Base-by-base conservation (phyloP, 37 sponge, comb jelly and placozoan genomes). In the Beroe forskalii region DNA sequence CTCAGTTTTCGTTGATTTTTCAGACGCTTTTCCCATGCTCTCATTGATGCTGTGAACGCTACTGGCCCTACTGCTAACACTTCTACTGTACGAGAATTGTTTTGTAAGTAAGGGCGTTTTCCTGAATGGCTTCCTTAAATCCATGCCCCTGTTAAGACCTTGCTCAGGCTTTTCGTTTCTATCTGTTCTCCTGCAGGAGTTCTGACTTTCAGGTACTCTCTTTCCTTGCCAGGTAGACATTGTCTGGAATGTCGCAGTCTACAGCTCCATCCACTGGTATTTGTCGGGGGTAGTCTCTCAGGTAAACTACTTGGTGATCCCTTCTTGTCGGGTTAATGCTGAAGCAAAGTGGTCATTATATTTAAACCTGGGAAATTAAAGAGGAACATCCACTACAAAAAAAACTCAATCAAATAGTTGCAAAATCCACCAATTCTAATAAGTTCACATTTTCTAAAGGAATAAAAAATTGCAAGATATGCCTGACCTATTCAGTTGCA, bases 221-320 rank as follows among this genome's bases (percentile, higher is more conserved):
- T 80, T 43, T 80, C 86, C 86, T 9, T 14, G 86, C 24, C 1
- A 43, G 86, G 86, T 44, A 80, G 4, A 80, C 55, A 48, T 80
- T 41, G 28, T 80, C 86, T 14, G 86, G 86, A 30, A 80, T 25
- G 27, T 43, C 55, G 66, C 4, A 8, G 66, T 64, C 17, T 8
- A 8, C 66, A 9, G 14, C 23, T 4, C 22, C 55, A 23, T 35
- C 37, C 0, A 20, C 31, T 25, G 28, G 55, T 3, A 44, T 27
- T 25, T 80, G 86, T 14, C 86, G 86, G 14, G 86, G 86, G 48
- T 80, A 80, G 31, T 80, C 55, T 24, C 35, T 80, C 48, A 80
- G 86, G 86, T 44, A 80, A 24, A 80, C 86, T 25, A 80, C 86
- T 25, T 80, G 86, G 55, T 80, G 86, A 42, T 80, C 55, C 40